A percentile compares a stretch with the other conserved stretches of the same genome.
These are phyloP conservation scores for Leptobrachium leishanense DNA, from an alignment of 2,113 vertebrate genomes.

Conservation along the genomic window DNA sequence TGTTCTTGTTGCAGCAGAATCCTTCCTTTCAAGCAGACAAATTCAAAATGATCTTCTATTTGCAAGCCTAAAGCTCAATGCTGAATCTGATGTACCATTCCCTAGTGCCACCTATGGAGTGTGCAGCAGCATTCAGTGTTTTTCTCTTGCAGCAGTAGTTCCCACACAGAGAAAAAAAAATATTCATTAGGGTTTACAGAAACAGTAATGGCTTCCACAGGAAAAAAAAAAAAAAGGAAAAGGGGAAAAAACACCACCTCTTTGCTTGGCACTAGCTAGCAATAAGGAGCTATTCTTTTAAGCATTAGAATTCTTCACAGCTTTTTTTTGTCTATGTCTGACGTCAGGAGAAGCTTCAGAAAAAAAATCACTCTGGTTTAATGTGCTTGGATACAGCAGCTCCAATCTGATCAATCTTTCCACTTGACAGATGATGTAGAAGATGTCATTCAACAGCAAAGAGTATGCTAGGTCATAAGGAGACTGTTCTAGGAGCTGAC, in stretches of 20 bases:
- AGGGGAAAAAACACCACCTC: slow-evolving; percentile 20
- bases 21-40: slow-evolving; percentile 37
- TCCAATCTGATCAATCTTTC: slow-evolving; percentile 41
- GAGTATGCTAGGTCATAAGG: neutral
- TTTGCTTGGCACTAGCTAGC: slow-evolving; percentile 24
- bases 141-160: slow-evolving; percentile 44
- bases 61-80: slow-evolving; percentile 55
- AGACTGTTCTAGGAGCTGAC: neutral
- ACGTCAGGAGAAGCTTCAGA: slow-evolving; percentile 40
- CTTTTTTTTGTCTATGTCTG: slow-evolving; percentile 36
- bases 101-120: slow-evolving; percentile 60
- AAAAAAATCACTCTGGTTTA: slow-evolving; percentile 13
- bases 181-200: slow-evolving; percentile 36
- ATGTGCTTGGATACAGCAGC: slow-evolving; percentile 16
- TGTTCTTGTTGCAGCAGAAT: slow-evolving; percentile 17
- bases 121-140: slow-evolving; percentile 56
- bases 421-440: slow-evolving; percentile 32
- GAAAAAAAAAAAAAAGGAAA: neutral
- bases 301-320: slow-evolving; percentile 42
- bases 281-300: slow-evolving; percentile 38
- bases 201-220: slow-evolving; percentile 40
- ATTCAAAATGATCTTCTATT: slow-evolving; percentile 52
- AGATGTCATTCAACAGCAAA: neutral
- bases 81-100: slow-evolving; percentile 64
- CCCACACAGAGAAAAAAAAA: slow-evolving; percentile 45